Percentiles rank a stretch among this genome's conserved stretches.
Evolutionary conservation across 2,113 vertebrate species (phyloP).

Genomic region (Zosterops borbonicus): DNA sequence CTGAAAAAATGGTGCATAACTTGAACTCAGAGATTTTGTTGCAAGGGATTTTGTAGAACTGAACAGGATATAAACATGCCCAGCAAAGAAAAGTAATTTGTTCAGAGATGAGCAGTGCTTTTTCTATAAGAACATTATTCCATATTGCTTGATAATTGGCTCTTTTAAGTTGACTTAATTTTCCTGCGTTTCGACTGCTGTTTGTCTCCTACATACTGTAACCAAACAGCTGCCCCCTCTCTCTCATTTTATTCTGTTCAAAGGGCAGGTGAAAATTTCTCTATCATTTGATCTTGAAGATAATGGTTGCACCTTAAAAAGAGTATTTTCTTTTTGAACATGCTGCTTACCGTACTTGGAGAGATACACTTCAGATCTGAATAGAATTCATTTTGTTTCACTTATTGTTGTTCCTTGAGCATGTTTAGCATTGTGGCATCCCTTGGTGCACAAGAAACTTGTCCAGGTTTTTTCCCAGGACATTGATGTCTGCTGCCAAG

Average conservation of each 20-base stretch:
- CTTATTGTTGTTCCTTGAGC: neutral
- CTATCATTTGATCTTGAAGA: slow-evolving; percentile 3
- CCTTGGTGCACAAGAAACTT: neutral
- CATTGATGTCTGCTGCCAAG: neutral
- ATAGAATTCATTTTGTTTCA: neutral
- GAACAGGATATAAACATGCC: neutral
- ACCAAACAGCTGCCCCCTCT: neutral
- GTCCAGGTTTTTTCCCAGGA: neutral
- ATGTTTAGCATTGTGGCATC: neutral
- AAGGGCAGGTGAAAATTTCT: neutral
- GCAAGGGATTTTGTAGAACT: neutral
- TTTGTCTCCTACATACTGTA: neutral
- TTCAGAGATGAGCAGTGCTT: neutral
- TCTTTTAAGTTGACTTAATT: neutral
- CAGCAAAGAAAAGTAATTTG: neutral
- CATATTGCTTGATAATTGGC: neutral
- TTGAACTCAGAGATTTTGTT: neutral
- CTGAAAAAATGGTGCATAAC: neutral
- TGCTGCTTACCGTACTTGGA: neutral
- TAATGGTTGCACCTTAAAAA: slow-evolving; percentile 16
- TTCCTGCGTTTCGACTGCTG: slow-evolving; percentile 19
- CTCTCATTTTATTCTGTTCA: neutral
- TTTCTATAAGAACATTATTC: neutral
- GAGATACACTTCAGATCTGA: neutral
- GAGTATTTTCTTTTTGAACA: neutral